Evolutionary conservation across 2,113 vertebrate species (phyloP), one percentile per base, ranked within the genome.

Genomic region (Salvator merianae): DNA sequence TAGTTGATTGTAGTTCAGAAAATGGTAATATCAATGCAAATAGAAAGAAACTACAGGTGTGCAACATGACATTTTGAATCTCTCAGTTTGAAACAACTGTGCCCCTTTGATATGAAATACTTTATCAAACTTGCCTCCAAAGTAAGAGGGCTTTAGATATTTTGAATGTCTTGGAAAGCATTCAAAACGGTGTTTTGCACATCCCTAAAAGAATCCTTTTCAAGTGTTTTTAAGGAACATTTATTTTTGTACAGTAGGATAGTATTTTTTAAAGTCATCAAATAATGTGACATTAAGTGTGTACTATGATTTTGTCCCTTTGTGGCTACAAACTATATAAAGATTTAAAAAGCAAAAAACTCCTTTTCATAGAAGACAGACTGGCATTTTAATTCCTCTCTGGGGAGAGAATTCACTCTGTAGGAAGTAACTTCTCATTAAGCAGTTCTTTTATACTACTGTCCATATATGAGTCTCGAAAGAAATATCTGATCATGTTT

Each of bases 1-100:
- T 20, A 20, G 55, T 59, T 59, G 16, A 59, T 20, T 5, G 20
- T 86, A 59, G 79, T 12, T 79, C 75, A 62, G 71, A n/a, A 28
- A 84, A 83, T n/a, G 43, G 50, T 76, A 84, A 86, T 88, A 72
- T 90, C 77, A 36, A 72, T 84, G 38, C 66, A 84, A 90, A 81
- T 47, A 85, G 1, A 0, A 47, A 68, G 63, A 34, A 88, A 62
- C 76, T 30, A 16, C 53, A 59, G 5, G 14, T 59, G 14, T 20
- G 20, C 55, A 59, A 18, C 55, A 59, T 59, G 55, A 20, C 55
- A 59, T 59, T 59, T 59, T 59, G 18, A 59, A 59, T 16, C 50
- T 53, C 8, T 9, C 50, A 9, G n/a, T 53, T 53, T 14, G 16
- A 53, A 53, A 20, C 18, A 59, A 20, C 55, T 5, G 10, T 47